Percentiles rank a stretch among this genome's conserved stretches.
phyloP scores from a whole-genome alignment of 2,113 vertebrate genomes.

The Mobula birostris region DNA sequence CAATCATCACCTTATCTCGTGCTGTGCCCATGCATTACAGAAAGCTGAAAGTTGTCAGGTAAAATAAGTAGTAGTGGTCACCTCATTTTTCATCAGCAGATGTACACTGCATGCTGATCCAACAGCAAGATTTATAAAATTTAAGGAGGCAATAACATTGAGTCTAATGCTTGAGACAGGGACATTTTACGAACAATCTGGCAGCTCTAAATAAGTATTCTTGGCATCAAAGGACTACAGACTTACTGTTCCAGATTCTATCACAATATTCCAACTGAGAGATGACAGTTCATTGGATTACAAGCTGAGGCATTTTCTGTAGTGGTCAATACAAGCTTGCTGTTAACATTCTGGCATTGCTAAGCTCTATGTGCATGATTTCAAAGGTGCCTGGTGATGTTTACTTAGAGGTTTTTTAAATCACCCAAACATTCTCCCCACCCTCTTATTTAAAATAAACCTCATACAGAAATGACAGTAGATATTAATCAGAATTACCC shows the following conservation, averaged over 20 bases:
- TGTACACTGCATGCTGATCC: not conserved
- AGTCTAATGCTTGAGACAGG: not conserved
- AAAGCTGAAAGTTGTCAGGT: not conserved
- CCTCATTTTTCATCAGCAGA: not conserved
- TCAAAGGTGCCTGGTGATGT: not conserved
- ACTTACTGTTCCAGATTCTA: not conserved
- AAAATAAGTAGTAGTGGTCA: not conserved
- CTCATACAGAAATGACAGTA: not conserved
- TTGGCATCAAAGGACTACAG: not conserved
- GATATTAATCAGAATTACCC: not conserved
- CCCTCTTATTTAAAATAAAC: not conserved
- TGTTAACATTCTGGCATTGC: conserved; percentile 12
- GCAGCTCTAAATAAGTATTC: not conserved
- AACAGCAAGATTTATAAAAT: not conserved
- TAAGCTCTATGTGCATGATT: not conserved
- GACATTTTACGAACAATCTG: not conserved
- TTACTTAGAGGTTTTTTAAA: not conserved
- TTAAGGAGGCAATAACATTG: not conserved
- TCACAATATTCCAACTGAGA: not conserved
- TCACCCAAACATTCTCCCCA: not conserved
- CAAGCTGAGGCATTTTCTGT: not conserved
- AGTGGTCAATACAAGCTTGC: not conserved
- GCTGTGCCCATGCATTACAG: not conserved
- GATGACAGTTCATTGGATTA: conserved; percentile 18
- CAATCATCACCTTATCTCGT: not conserved